Conservation (phyloP, 2,888 invertebrate genomes). For the Cephus pulcher region DNA sequence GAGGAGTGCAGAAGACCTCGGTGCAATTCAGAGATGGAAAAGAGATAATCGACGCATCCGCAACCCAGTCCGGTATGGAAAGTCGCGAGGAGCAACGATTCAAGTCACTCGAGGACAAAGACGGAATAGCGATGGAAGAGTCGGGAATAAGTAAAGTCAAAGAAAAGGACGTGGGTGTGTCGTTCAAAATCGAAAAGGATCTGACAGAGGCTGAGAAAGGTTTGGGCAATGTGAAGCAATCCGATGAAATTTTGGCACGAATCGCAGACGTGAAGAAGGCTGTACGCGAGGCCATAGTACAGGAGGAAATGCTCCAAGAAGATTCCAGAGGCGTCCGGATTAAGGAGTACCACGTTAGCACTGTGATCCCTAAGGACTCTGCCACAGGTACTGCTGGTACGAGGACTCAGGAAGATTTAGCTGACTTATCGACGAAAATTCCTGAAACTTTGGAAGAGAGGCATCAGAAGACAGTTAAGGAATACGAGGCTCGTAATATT, state of each 20-base stretch:
- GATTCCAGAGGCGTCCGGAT: conserved; percentile 15
- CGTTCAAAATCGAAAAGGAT: conserved; percentile 49
- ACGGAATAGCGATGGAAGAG: conserved; percentile 43
- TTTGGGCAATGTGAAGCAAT: background rate
- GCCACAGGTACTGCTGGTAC: background rate
- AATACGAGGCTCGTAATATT: conserved; percentile 46
- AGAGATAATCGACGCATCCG: conserved; percentile 51
- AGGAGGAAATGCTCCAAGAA: conserved; percentile 42
- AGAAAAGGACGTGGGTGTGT: conserved; percentile 48
- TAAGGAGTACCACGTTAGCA: background rate
- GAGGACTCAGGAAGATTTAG: conserved; percentile 15
- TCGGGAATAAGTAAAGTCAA: conserved; percentile 40
- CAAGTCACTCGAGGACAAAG: conserved; percentile 44
- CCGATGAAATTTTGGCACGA: background rate
- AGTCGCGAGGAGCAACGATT: conserved; percentile 41
- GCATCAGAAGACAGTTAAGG: conserved; percentile 33
- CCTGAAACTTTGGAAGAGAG: conserved; percentile 30
- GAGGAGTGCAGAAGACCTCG: conserved; percentile 44
- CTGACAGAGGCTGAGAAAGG: conserved; percentile 24
- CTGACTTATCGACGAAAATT: conserved; percentile 16
- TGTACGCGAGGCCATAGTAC: conserved; percentile 35
- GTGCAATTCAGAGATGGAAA: conserved; percentile 47
- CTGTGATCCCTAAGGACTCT: background rate
- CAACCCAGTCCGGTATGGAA: conserved; percentile 37
- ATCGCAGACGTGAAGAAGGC: conserved; percentile 29